phyloP scores from a whole-genome alignment of 2,113 vertebrate species.

The Chionis minor region DNA sequence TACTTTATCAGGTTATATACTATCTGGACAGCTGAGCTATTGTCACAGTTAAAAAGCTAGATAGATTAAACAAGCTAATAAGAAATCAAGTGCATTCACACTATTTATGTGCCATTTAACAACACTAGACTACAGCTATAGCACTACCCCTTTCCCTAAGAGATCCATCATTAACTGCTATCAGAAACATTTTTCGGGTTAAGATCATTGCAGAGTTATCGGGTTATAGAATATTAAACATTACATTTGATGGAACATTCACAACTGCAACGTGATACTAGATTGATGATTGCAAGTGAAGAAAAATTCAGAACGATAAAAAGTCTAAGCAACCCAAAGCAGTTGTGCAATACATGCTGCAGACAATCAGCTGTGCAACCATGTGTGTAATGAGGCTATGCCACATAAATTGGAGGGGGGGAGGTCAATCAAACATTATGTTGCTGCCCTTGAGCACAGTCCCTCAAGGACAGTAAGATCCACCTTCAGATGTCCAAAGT shows the following conservation, averaged over 20 bases:
- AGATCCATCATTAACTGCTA: background rate
- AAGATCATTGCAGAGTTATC: background rate
- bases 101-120: background rate
- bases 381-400: background rate
- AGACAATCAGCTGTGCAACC: background rate
- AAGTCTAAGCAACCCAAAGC: background rate
- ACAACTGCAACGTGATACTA: background rate
- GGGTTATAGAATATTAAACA: background rate
- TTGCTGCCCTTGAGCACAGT: background rate
- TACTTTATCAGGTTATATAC: background rate
- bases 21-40: conserved; percentile 10
- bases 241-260: background rate
- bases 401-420: background rate
- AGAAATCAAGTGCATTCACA: background rate
- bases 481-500: background rate
- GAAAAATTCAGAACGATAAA: background rate
- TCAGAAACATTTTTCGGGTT: background rate
- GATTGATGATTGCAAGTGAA: background rate
- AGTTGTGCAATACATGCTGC: background rate
- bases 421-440: background rate
- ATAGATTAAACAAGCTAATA: background rate
- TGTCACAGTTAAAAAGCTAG: background rate
- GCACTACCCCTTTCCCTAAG: background rate
- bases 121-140: background rate
- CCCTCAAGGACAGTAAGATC: background rate